phyloP scores from a whole-genome alignment of 1,140 invertebrate genomes.

The Ceratosolen solmsi region DNA sequence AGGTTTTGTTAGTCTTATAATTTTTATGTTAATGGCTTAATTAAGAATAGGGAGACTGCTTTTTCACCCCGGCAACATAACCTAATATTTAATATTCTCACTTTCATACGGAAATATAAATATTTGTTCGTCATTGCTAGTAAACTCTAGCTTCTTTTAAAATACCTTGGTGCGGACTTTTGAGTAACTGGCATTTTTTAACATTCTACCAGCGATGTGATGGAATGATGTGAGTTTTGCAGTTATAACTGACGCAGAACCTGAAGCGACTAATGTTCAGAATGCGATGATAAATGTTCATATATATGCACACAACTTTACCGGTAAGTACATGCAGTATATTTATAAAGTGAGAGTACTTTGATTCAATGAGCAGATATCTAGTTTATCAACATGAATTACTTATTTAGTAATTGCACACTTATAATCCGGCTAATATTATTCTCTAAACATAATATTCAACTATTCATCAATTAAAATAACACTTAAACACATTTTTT shows the following conservation, averaged over 20 bases:
- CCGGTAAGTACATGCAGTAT: background rate
- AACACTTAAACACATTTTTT: no score
- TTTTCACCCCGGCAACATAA: constrained; percentile 16
- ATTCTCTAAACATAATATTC: no score
- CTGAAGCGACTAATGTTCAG: background rate
- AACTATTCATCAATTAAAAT: no score
- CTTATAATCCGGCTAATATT: no score
- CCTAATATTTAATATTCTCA: background rate
- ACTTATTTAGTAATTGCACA: no score
- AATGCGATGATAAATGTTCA: background rate
- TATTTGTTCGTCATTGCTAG: constrained; percentile 1
- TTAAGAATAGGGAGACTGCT: background rate
- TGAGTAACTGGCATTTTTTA: constrained; percentile 31
- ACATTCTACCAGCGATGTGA: constrained; percentile 1
- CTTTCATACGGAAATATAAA: background rate
- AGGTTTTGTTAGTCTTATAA: background rate
- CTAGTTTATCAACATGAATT: constrained; percentile 9
- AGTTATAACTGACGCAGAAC: background rate
- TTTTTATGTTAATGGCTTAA: background rate
- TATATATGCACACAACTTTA: constrained; percentile 6
- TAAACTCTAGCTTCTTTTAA: background rate
- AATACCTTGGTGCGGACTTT: constrained; percentile 17
- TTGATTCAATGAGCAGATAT: background rate
- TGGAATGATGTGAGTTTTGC: background rate
- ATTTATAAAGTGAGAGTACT: no score